Percentiles rank a stretch among this genome's conserved stretches.
Evolutionary conservation across 2,113 vertebrate genomes (phyloP).

Genomic region (Passer domesticus): DNA sequence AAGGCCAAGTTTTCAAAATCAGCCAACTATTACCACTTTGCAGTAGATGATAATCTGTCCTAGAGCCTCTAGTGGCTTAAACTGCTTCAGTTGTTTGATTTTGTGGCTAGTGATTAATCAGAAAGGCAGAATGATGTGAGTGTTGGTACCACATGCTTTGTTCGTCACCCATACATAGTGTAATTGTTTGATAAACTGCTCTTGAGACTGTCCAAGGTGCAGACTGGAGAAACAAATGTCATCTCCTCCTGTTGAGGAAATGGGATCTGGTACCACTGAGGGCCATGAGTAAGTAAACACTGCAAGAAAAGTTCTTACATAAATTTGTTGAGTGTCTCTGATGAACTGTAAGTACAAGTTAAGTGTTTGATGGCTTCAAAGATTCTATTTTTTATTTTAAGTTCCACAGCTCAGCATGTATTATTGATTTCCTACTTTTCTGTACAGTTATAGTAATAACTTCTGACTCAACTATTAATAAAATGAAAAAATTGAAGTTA

Average conservation of each 20-base stretch:
- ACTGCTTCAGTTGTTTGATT: not conserved
- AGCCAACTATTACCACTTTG: not conserved
- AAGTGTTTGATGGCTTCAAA: not conserved
- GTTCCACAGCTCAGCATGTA: not conserved
- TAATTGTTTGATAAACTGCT: not conserved
- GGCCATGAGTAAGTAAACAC: not conserved
- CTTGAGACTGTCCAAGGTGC: not conserved
- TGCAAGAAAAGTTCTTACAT: not conserved
- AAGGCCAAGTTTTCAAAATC: not conserved
- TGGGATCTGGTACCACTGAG: not conserved
- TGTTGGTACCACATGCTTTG: not conserved
- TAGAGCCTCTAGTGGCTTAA: not conserved
- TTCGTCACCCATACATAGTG: not conserved
- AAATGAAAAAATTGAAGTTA: not conserved
- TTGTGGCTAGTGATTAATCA: not conserved
- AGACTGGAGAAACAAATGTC: not conserved
- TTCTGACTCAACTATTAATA: not conserved
- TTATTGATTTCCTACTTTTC: not conserved
- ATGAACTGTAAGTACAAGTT: not conserved
- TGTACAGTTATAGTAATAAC: not conserved
- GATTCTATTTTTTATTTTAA: not conserved
- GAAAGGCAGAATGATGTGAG: not conserved
- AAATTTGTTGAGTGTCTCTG: not conserved
- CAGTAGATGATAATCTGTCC: not conserved
- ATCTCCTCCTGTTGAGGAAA: fast-evolving